These are phyloP conservation scores for Sylvilagus bachmani DNA, from an alignment of 2,113 vertebrate species.

Conservation along the genomic window DNA sequence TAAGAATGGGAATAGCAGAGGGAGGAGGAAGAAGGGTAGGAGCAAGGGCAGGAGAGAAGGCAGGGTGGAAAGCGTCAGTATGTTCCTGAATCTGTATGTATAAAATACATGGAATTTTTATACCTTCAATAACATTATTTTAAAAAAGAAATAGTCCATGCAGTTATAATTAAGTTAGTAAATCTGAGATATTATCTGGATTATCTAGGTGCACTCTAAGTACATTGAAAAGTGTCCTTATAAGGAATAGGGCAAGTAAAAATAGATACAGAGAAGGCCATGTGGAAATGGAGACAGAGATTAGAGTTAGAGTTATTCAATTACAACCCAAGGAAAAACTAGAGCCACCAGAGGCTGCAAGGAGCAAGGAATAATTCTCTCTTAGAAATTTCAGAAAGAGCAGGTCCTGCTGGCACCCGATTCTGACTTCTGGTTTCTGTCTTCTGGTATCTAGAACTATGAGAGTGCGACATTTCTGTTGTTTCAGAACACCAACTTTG, in stretches of 20 bases:
- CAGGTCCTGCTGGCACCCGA: background rate
- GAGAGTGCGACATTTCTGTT: background rate
- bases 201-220: background rate
- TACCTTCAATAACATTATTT: too few relatives aligned
- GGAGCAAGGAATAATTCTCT: background rate
- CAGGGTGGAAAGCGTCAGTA: too few relatives aligned
- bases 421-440: background rate
- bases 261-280: background rate
- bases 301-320: background rate
- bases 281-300: background rate
- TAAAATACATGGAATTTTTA: too few relatives aligned
- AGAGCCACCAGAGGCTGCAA: background rate
- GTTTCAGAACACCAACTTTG: background rate
- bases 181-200: constrained; percentile 4
- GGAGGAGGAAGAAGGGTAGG: too few relatives aligned
- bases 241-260: background rate
- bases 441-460: background rate
- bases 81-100: too few relatives aligned
- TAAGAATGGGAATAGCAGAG: too few relatives aligned
- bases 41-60: too few relatives aligned
- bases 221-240: background rate
- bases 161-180: background rate
- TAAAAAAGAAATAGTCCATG: background rate
- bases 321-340: background rate
- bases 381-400: background rate